Base-by-base conservation (phyloP, 2,113 vertebrate genomes). In the Mohoua ochrocephala region DNA sequence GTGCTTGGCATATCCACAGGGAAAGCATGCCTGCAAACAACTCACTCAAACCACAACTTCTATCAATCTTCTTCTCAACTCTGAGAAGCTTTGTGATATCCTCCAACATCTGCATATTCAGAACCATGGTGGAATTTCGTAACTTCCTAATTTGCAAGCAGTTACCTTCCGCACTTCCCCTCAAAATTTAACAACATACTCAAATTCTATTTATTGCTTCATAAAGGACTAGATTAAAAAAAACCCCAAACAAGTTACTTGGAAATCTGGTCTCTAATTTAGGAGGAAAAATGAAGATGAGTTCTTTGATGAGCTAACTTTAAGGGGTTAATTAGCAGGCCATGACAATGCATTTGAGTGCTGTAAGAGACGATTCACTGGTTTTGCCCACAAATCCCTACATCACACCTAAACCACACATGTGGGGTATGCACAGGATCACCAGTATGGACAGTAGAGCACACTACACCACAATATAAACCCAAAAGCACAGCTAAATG, bases 371-470 rank as follows among this genome's bases (percentile, higher is more conserved):
- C 0, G 0, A 74, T 52, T 87, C 33, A 35, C 9, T 44, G 54
- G 15, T 28, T 82, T 80, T 75, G 14, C 35, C 79, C 22, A 45
- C 35, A 91, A 56, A 89, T 60, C 35, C 64, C 42, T 31, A 15
- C 26, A 44, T 26, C 31, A 37, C 26, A 67, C 41, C 39, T 75
- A 69, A 82, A 30, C 13, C 56, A 78, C 22, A 52, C 0, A 15
- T 1, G 1, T 69, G 49, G 39, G 35, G 20, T 37, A 23, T 11
- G 23, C 56, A 61, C 5, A 69, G 24, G 27, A 50, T 67, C 44
- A 82, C 24, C 27, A 21, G 1, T 27, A 39, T 0, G 63, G 39
- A 50, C 12, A 59, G 21, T 0, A 54, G 44, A 47, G 75, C 44
- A 57, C 18, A 22, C 53, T 61, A 20, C 1, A 1, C 14, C 24